Percentiles rank a stretch among this genome's conserved stretches.
These are phyloP conservation scores for Xestia ashworthii DNA, from an alignment of 2,888 invertebrate genomes.

Conservation along the genomic window DNA sequence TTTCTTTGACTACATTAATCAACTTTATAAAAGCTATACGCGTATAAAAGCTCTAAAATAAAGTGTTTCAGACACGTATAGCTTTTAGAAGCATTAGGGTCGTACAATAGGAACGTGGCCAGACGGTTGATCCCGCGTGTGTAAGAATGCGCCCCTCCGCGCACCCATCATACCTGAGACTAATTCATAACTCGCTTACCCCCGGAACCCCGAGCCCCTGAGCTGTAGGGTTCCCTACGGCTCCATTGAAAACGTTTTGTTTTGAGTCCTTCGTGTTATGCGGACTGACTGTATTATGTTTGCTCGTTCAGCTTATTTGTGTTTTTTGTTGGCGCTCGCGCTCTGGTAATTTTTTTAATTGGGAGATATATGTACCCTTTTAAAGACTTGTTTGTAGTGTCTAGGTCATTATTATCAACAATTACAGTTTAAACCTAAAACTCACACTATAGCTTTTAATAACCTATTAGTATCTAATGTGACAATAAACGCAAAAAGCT, in stretches of 20 bases:
- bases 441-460: background rate
- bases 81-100: conserved; percentile 22
- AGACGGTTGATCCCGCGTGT: conserved; percentile 55
- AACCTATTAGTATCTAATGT: background rate
- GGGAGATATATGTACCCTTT: background rate
- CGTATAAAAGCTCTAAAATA: too few relatives aligned
- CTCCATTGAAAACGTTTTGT: conserved; percentile 61
- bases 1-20: conserved; percentile 1
- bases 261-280: conserved; percentile 49
- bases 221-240: conserved; percentile 56
- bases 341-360: conserved; percentile 35
- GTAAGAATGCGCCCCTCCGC: conserved; percentile 60
- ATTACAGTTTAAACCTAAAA: background rate
- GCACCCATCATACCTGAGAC: conserved; percentile 68
- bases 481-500: background rate
- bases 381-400: conserved; percentile 1
- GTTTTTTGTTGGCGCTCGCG: conserved; percentile 27
- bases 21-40: conserved; percentile 1
- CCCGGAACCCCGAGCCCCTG: conserved; percentile 47
- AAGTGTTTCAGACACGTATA: too few relatives aligned
- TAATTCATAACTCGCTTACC: conserved; percentile 67
- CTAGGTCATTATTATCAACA: background rate
- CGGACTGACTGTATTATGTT: conserved; percentile 47
- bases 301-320: conserved; percentile 29
- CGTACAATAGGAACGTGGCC: conserved; percentile 53